Percentiles rank a stretch among this genome's conserved stretches.
Evolutionary conservation across 2,888 invertebrate genomes (phyloP).

Genomic region (Anaspis maculata): DNA sequence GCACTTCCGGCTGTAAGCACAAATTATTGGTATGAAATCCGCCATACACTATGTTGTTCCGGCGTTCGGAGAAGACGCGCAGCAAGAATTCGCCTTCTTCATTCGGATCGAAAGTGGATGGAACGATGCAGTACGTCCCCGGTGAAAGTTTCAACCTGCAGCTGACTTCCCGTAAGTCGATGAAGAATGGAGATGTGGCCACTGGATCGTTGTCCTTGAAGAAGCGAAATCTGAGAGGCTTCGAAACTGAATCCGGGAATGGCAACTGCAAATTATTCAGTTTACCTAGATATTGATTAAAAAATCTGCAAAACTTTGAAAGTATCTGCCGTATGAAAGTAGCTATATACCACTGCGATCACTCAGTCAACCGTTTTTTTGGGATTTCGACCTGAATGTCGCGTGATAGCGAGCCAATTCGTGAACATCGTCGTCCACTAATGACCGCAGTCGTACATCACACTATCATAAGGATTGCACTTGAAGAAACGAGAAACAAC

Average conservation of each 20-base stretch:
- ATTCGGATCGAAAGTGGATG: slow-evolving; percentile 93
- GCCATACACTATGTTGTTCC: slow-evolving; percentile 78
- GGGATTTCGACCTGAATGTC: too few species aligned
- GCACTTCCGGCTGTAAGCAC: slow-evolving; percentile 16
- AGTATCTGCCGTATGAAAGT: too few species aligned
- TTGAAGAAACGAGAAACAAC: too few species aligned
- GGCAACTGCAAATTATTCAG: slow-evolving; percentile 44
- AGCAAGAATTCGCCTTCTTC: slow-evolving; percentile 95
- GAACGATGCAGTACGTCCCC: slow-evolving; percentile 90
- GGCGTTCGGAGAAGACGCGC: slow-evolving; percentile 89
- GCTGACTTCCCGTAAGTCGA: slow-evolving; percentile 90
- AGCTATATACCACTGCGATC: too few species aligned
- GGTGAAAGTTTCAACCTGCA: slow-evolving; percentile 88
- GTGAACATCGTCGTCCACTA: too few species aligned
- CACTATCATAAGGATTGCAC: too few species aligned
- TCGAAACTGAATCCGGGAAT: slow-evolving; percentile 57
- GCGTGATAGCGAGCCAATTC: too few species aligned
- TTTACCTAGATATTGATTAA: too few species aligned
- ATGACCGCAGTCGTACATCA: too few species aligned
- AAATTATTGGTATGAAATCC: slow-evolving; percentile 29
- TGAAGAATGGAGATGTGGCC: slow-evolving; percentile 87
- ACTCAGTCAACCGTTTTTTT: too few species aligned
- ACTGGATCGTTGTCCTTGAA: slow-evolving; percentile 93
- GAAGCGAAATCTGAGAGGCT: slow-evolving; percentile 75
- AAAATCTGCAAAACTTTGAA: too few species aligned